Percentiles rank a stretch among this genome's conserved stretches.
These are phyloP conservation scores for Xiphophorus hellerii DNA, from an alignment of 2,113 vertebrate genomes.

Conservation along the genomic window DNA sequence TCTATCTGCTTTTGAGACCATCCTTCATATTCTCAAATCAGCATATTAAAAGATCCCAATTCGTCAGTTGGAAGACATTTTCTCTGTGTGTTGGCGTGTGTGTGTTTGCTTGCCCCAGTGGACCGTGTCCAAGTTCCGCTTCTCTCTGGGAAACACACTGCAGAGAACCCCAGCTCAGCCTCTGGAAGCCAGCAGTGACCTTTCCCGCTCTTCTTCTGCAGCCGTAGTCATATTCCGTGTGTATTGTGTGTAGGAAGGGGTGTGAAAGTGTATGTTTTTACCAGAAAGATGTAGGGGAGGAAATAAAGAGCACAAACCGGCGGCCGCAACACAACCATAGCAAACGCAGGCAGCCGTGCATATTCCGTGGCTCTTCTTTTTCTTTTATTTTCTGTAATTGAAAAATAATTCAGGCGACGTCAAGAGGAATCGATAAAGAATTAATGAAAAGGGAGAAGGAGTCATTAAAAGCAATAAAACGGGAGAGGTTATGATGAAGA, in stretches of 20 bases:
- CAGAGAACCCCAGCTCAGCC: slow-evolving; percentile 74
- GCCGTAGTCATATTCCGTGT: slow-evolving; percentile 57
- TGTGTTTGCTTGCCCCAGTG: slow-evolving; percentile 34
- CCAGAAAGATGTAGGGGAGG: neutral
- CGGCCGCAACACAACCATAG: neutral
- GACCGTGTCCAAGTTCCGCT: slow-evolving; percentile 38
- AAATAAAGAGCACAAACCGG: neutral
- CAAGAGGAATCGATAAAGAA: slow-evolving; percentile 83
- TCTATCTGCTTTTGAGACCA: slow-evolving; percentile 28
- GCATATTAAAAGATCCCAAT: slow-evolving; percentile 25
- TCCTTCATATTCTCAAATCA: slow-evolving; percentile 35
- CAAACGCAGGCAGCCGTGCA: slow-evolving; percentile 37
- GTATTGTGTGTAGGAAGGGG: slow-evolving; percentile 14
- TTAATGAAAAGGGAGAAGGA: slow-evolving; percentile 83
- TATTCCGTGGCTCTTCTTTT: slow-evolving; percentile 62
- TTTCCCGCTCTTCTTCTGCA: slow-evolving; percentile 71
- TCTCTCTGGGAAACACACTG: slow-evolving; percentile 61
- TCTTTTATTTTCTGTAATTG: slow-evolving; percentile 82
- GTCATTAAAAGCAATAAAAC: slow-evolving; percentile 85
- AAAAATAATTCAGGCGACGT: slow-evolving; percentile 83
- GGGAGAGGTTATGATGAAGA: slow-evolving; percentile 80
- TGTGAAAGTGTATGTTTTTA: slow-evolving; percentile 14
- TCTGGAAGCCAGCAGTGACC: slow-evolving; percentile 76
- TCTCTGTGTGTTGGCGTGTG: slow-evolving; percentile 16
- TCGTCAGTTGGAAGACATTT: slow-evolving; percentile 4